A percentile compares a stretch with the other conserved stretches of the same genome.
phyloP scores from a whole-genome alignment of 2,113 vertebrate species.

The Hydrochoerus hydrochaeris region DNA sequence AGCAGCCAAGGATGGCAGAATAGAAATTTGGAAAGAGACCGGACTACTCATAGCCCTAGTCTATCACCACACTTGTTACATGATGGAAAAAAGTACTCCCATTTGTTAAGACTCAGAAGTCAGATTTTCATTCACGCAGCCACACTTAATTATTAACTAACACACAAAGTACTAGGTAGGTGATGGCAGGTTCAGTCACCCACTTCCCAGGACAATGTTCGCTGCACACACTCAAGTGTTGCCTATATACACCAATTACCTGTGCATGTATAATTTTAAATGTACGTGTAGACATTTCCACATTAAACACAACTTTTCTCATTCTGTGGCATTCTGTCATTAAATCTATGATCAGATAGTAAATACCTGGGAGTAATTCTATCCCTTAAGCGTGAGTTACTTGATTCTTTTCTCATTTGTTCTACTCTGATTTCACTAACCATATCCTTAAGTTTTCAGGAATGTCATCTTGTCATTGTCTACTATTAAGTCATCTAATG shows the following conservation, averaged over 20 bases:
- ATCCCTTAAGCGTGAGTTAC: background rate
- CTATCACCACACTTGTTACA: background rate
- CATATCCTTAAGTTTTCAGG: conserved; percentile 22
- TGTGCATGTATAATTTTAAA: background rate
- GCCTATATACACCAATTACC: background rate
- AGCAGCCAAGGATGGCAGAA: background rate
- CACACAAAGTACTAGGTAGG: background rate
- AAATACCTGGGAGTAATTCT: background rate
- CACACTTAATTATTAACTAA: background rate
- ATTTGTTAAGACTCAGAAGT: background rate
- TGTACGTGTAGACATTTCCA: background rate
- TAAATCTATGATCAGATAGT: background rate
- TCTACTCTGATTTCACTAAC: conserved; percentile 33
- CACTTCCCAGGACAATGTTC: background rate
- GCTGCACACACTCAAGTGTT: background rate
- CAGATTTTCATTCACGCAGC: background rate
- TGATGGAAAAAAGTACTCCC: background rate
- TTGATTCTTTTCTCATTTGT: conserved; percentile 7
- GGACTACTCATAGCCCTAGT: background rate
- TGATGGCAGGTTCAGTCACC: background rate
- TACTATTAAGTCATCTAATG: background rate
- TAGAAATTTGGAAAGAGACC: background rate
- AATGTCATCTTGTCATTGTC: conserved; percentile 51
- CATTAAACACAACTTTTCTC: background rate
- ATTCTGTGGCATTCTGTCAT: background rate